Base-by-base conservation (phyloP, 2,797 vertebrate genomes). In the Takifugu rubripes region DNA sequence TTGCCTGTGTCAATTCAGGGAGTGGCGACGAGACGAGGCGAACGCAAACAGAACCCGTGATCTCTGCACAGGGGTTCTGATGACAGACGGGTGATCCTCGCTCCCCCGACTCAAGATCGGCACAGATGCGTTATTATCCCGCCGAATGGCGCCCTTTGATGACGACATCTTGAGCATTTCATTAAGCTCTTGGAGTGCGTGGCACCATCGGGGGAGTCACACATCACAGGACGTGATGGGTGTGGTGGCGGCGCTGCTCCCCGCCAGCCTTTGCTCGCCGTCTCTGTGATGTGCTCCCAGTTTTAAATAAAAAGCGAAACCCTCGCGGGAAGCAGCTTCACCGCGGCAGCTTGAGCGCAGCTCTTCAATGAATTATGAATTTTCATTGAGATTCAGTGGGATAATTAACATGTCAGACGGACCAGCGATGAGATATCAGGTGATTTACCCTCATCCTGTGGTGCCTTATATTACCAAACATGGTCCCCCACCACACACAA, bases 341-440 rank as follows among this genome's bases (percentile, higher is more conserved):
- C 56, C 57, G 40, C 46, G 44, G 69, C 27, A 11, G 62, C 74
- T 65, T 68, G 67, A 59, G 63, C 68, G 56, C 71, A 49, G 26
- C 70, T n/a, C 64, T 57, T 74, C 59, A 51, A 85, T 88, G 68
- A 88, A 86, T 88, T 82, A 87, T 88, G 79, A 81, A 87, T 87
- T 73, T 85, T 83, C 79, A 84, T 88, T 87, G 73, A 77, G 78
- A 86, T 87, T 84, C 77, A 53, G 54, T 16, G 17, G 31, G 54
- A 63, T 87, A 84, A 89, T 90, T 88, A 85, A 71, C 70, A 76
- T 75, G 72, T 85, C 67, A 72, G 64, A 64, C 66, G 1, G 21
- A 43, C 63, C 33, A 8, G 66, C 42, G 24, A 74, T 26, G 61
- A 52, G 66, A 73, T 72, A 68, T 74, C 64, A 15, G 27, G 56